phyloP scores from a whole-genome alignment of 2,113 vertebrate species.

The Peromyscus polionotus region DNA sequence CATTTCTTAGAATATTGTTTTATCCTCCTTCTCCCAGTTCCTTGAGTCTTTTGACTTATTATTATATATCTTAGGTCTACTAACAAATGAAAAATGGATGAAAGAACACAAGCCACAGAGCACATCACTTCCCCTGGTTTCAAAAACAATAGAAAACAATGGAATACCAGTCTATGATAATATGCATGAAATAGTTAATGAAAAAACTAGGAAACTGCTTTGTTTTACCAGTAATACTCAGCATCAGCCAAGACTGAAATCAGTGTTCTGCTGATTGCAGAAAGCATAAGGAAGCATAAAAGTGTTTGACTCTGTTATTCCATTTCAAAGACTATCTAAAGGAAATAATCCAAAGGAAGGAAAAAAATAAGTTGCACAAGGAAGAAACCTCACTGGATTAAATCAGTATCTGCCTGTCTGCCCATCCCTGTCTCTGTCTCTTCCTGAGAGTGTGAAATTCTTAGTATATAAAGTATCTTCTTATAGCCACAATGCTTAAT shows the following conservation, averaged over 20 bases:
- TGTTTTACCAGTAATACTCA: neutral
- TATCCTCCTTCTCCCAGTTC: neutral
- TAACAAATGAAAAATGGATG: slow-evolving; percentile 52
- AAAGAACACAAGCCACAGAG: slow-evolving; percentile 7
- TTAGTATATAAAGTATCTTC: neutral
- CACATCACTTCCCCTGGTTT: slow-evolving; percentile 20
- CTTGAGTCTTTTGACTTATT: neutral
- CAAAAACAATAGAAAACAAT: slow-evolving; percentile 44
- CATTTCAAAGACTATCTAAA: slow-evolving; percentile 3
- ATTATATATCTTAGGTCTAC: slow-evolving; percentile 1
- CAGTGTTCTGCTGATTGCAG: neutral
- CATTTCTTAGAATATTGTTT: neutral
- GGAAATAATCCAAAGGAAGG: slow-evolving; percentile 42
- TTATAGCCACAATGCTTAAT: neutral
- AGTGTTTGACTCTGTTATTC: neutral
- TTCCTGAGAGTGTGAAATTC: neutral
- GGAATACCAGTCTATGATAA: slow-evolving; percentile 6
- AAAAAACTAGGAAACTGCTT: neutral
- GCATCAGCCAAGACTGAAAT: slow-evolving; percentile 19
- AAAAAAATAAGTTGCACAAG: neutral
- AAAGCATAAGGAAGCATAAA: slow-evolving; percentile 2
- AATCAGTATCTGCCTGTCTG: neutral
- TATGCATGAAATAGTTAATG: neutral
- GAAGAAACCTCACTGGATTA: neutral
- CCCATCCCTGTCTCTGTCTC: too few relatives aligned